phyloP scores from a whole-genome alignment of 2,888 invertebrate species.

The Himalopsyche kuldschensis region DNA sequence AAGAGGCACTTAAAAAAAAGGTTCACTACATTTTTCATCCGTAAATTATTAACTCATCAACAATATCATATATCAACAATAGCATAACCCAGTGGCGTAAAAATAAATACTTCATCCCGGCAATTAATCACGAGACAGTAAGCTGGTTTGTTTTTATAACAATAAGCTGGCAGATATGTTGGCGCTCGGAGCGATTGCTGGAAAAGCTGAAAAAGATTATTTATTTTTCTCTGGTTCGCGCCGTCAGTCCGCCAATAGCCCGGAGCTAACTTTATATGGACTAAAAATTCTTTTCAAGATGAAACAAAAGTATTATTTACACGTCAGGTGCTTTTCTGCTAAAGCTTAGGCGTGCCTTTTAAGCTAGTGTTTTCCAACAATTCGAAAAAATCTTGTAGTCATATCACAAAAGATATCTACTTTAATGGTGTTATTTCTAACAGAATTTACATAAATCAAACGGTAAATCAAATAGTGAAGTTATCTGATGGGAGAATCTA shows the following conservation, averaged over 20 bases:
- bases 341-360: background rate
- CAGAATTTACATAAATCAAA: too few relatives aligned
- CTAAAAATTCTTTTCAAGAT: conserved; percentile 34
- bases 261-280: conserved; percentile 25
- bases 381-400: background rate
- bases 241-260: conserved; percentile 12
- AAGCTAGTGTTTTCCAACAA: background rate
- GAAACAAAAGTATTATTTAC: conserved; percentile 38
- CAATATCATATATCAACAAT: background rate
- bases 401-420: too few relatives aligned
- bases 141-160: background rate
- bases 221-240: background rate
- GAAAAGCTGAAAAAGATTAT: background rate
- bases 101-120: background rate
- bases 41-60: background rate
- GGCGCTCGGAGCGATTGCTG: background rate
- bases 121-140: background rate
- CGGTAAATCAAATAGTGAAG: too few relatives aligned
- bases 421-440: too few relatives aligned
- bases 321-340: conserved; percentile 14
- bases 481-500: too few relatives aligned
- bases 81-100: background rate
- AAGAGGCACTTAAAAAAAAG: background rate
- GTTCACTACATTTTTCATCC: background rate
- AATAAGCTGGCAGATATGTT: background rate